Base-by-base conservation (phyloP, 2,888 invertebrate species). In the Spodoptera picta region DNA sequence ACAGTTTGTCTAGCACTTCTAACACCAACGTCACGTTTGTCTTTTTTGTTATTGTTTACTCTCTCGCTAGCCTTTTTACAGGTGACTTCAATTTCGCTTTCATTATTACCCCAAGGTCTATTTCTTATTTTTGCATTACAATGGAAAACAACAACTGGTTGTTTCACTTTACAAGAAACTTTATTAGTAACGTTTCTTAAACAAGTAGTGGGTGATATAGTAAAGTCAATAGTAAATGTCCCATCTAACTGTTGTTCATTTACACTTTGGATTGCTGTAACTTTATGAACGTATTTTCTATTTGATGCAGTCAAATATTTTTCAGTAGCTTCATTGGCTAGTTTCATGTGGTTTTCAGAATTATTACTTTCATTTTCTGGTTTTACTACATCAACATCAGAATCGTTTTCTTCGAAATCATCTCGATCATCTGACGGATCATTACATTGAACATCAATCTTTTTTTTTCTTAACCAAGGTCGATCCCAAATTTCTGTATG, bases 161-260 rank as follows among this genome's bases (percentile, higher is more conserved):
- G 55, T 61, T 78, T 67, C 2, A 83, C 48, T n/a, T 72, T 54
- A 59, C 88, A 88, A 3, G 50, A 41, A 6, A 74, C 63, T 41
- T 67, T 63, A 23, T 58, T 46, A 44, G 48, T 56, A 14, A 77
- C 74, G 44, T 70, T 60, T 42, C 75, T 61, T 6, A 82, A 62
- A 69, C 86, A 86, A 27, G 67, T 77, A 4, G 84, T 84, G 19
- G 82, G 83, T 48, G 84, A 75, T 51, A 84, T 74, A 12, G 73
- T 71, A 77, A 79, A 89, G 46, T 81, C 65, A 11, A 88, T 71
- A 60, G 84, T 91, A 19, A 95, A 68, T 14, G 80, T 79, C 23
- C 96, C 96, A 11, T 95, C 83, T 0, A 95, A 95, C 0, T 95
- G 83, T 87, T 96, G 95, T 49, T 84, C 85, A 0, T 89, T 89